phyloP scores from a whole-genome alignment of 1,140 invertebrate genomes.

The roundworm (Caenorhabditis elegans) region DNA sequence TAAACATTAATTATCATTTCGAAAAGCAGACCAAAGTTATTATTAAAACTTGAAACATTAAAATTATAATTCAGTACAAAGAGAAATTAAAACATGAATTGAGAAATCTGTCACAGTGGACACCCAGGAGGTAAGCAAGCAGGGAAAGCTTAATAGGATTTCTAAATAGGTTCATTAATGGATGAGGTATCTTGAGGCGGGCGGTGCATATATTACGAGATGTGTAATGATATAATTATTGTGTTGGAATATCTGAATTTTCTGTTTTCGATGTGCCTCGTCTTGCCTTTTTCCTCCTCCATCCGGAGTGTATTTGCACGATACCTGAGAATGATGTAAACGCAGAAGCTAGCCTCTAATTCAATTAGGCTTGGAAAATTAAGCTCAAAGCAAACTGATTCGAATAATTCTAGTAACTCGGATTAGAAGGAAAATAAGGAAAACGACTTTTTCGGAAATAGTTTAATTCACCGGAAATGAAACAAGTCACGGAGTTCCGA shows the following conservation, averaged over 20 bases:
- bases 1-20: too few species aligned
- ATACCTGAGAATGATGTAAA: slow-evolving; percentile 16
- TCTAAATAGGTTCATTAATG: slow-evolving; percentile 24
- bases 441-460: slow-evolving; percentile 28
- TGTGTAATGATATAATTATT: slow-evolving; percentile 29
- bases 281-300: neutral
- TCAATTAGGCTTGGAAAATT: neutral
- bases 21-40: too few species aligned
- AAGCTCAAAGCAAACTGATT: neutral
- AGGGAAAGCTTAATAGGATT: neutral
- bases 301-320: neutral
- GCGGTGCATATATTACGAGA: neutral
- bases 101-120: neutral
- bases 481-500: slow-evolving; percentile 18
- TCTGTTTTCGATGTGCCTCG: slow-evolving; percentile 13
- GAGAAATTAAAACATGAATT: neutral
- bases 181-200: neutral
- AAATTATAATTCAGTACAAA: neutral
- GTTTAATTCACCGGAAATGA: slow-evolving; percentile 7
- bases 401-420: neutral
- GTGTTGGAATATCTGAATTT: neutral
- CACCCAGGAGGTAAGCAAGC: neutral
- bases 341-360: neutral
- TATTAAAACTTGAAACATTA: neutral
- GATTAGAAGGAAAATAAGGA: neutral